phyloP scores from a whole-genome alignment of 2,888 invertebrate species.

The Punctoribates punctum region DNA sequence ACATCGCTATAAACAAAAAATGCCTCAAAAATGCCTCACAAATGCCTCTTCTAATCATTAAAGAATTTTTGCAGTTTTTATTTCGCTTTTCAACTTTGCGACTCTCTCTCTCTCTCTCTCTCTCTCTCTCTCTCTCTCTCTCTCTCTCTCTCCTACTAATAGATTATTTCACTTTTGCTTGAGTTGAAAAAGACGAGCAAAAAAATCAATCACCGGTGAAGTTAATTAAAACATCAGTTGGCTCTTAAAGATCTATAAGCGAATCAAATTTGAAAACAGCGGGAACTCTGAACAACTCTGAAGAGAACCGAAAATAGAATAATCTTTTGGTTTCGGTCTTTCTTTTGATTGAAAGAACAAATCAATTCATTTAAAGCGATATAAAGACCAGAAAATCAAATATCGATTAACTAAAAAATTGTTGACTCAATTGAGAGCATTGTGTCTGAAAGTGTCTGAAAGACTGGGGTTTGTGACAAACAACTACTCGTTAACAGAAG shows the following conservation, averaged over 20 bases:
- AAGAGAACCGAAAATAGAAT: not conserved
- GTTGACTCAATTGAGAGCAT: too few species aligned
- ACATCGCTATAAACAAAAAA: constrained; percentile 32
- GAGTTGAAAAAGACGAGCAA: constrained; percentile 27
- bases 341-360: not conserved
- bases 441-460: too few species aligned
- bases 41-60: constrained; percentile 15
- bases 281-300: not conserved
- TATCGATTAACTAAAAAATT: not conserved
- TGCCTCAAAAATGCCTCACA: constrained; percentile 3
- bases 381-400: not conserved
- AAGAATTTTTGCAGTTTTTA: not conserved
- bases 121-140: constrained; percentile 24
- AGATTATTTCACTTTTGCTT: constrained; percentile 36
- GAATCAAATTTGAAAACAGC: constrained; percentile 36
- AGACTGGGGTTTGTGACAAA: too few species aligned
- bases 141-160: constrained; percentile 15
- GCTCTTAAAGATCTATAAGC: constrained; percentile 10
- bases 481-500: too few species aligned
- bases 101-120: constrained; percentile 29
- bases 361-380: not conserved
- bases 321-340: constrained; percentile 1
- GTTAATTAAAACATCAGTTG: constrained; percentile 38
- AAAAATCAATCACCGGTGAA: constrained; percentile 33
- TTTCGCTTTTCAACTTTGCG: constrained; percentile 12